Conservation (phyloP, 2,797 vertebrate genomes). For the Caiman crocodilus region DNA sequence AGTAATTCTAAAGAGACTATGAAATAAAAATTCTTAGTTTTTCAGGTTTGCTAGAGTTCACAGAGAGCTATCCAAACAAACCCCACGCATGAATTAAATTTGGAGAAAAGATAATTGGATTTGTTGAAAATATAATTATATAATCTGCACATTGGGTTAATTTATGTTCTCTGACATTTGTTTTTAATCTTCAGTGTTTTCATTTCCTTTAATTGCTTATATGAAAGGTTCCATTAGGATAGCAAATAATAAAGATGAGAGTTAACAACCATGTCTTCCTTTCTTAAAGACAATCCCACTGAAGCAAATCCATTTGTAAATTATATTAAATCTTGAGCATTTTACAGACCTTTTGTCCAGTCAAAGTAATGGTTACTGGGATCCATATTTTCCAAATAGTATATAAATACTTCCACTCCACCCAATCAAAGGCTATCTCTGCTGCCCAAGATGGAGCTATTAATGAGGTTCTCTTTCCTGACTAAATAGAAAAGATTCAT, state of each 20-base stretch:
- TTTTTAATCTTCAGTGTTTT: slow-evolving; percentile 38
- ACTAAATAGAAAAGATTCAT: not conserved
- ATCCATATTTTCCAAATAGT: slow-evolving; percentile 41
- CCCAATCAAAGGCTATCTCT: slow-evolving; percentile 31
- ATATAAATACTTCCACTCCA: slow-evolving; percentile 34
- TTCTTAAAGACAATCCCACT: slow-evolving; percentile 11
- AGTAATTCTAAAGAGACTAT: not conserved
- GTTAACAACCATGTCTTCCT: slow-evolving; percentile 24
- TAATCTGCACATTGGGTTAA: slow-evolving; percentile 37
- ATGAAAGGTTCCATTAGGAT: slow-evolving; percentile 11
- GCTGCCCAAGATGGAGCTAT: slow-evolving; percentile 10
- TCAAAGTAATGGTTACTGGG: not conserved
- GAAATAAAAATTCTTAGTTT: slow-evolving; percentile 23
- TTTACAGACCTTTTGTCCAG: not conserved
- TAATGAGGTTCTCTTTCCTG: not conserved
- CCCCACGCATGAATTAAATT: slow-evolving; percentile 43
- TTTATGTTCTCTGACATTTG: slow-evolving; percentile 46
- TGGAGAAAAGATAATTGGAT: slow-evolving; percentile 30
- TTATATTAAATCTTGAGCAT: not conserved
- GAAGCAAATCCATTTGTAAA: not conserved
- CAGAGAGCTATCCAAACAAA: not conserved
- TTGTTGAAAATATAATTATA: slow-evolving; percentile 54
- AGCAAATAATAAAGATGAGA: slow-evolving; percentile 21
- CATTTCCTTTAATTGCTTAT: not conserved
- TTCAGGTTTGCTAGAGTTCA: not conserved